These are phyloP conservation scores for Drosophila malerkotliana DNA, from an alignment of 1,140 invertebrate species.

Conservation along the genomic window DNA sequence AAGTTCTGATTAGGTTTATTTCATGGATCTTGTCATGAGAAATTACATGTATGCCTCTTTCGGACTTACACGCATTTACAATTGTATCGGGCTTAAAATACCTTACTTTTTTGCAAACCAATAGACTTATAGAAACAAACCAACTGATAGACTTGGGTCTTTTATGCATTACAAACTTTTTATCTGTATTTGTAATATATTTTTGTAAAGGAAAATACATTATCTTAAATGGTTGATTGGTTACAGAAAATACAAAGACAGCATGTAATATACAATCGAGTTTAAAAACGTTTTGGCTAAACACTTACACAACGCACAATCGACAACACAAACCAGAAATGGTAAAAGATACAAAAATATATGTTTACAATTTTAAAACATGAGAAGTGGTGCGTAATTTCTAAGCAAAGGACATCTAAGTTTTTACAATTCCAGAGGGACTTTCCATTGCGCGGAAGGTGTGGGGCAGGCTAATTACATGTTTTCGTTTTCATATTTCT, in stretches of 20 bases:
- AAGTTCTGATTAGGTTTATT: conserved; percentile 38
- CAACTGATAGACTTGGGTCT: conserved; percentile 5
- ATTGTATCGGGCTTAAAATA: conserved; percentile 16
- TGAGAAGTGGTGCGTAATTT: conserved; percentile 36
- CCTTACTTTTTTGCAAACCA: conserved; percentile 12
- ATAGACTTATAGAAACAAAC: conserved; percentile 30
- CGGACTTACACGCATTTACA: conserved; percentile 5
- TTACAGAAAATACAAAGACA: conserved; percentile 66
- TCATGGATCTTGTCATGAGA: conserved; percentile 29
- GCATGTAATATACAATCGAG: conserved; percentile 61
- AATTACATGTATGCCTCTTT: conserved; percentile 6
- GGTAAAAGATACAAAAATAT: conserved; percentile 54
- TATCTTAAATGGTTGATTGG: conserved; percentile 44
- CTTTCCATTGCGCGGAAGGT: conserved; percentile 8
- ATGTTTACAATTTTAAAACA: conserved; percentile 52
- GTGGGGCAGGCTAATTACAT: conserved; percentile 29
- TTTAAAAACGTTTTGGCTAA: conserved; percentile 45
- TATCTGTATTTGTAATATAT: conserved; percentile 71
- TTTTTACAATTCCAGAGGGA: conserved; percentile 48
- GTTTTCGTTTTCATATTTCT: neutral
- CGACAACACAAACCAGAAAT: conserved; percentile 53
- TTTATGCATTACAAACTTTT: conserved; percentile 42
- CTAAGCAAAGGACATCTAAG: conserved; percentile 22
- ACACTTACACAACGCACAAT: conserved; percentile 55
- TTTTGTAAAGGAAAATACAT: conserved; percentile 81